These are phyloP conservation scores for Gopherus flavomarginatus DNA, from an alignment of 2,113 vertebrate genomes.

Conservation along the genomic window DNA sequence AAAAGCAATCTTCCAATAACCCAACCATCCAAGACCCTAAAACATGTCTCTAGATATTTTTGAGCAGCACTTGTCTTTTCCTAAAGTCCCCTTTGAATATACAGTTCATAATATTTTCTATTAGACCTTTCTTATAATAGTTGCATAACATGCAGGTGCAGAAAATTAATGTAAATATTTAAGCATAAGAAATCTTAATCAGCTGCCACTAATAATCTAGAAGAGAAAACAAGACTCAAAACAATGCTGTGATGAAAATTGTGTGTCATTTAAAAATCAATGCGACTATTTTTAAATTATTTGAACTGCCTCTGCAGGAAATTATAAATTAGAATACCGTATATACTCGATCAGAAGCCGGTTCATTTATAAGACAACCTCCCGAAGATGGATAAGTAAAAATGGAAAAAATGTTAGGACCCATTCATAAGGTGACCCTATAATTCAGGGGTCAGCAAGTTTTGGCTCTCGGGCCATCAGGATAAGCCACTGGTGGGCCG, in stretches of 20 bases:
- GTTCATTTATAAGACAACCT: too few relatives aligned
- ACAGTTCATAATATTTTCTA: constrained; percentile 13
- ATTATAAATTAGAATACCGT: not conserved
- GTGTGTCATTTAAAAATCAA: not conserved
- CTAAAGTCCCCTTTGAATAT: constrained; percentile 20
- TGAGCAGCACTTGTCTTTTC: constrained; percentile 30
- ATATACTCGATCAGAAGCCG: too few relatives aligned
- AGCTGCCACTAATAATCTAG: constrained; percentile 63
- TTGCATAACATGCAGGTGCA: constrained; percentile 40
- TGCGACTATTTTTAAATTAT: not conserved
- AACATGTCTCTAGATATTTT: not conserved
- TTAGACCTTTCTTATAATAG: constrained; percentile 3
- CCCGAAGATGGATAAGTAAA: too few relatives aligned
- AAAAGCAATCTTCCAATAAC: constrained; percentile 22
- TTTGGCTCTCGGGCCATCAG: too few relatives aligned
- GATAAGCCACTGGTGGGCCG: too few relatives aligned
- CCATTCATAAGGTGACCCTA: too few relatives aligned
- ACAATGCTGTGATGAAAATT: not conserved
- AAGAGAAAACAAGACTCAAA: constrained; percentile 52
- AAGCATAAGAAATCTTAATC: constrained; percentile 1
- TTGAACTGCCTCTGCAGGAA: not conserved
- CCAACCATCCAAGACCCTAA: not conserved
- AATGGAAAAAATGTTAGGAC: too few relatives aligned
- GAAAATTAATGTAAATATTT: not conserved
- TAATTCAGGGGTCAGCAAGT: too few relatives aligned